phyloP scores from a whole-genome alignment of 2,797 vertebrate genomes.

The Luscinia luscinia region DNA sequence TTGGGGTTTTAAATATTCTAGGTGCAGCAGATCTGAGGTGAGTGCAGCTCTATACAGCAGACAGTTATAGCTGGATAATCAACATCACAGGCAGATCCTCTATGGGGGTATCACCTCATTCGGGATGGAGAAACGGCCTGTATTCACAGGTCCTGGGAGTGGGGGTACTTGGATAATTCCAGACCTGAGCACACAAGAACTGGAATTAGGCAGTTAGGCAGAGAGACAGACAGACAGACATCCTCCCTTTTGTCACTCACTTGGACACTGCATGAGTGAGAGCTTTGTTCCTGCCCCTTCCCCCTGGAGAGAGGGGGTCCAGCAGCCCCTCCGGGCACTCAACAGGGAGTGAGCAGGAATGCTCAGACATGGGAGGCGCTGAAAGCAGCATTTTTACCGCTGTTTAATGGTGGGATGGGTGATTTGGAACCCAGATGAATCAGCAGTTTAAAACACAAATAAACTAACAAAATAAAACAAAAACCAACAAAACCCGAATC shows the following conservation, averaged over 20 bases:
- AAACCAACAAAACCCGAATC: not conserved
- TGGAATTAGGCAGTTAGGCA: not conserved
- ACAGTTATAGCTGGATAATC: constrained; percentile 75
- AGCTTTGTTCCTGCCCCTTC: not conserved
- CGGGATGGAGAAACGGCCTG: not conserved
- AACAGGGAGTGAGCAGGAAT: not conserved
- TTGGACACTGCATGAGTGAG: not conserved
- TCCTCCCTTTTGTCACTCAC: not conserved
- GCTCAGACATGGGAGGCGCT: not conserved
- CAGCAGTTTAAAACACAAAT: not conserved
- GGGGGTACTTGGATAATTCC: not conserved
- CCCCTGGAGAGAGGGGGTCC: not conserved
- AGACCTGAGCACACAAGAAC: not conserved
- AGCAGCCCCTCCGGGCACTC: not conserved
- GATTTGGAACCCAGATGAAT: not conserved
- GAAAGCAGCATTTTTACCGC: not conserved
- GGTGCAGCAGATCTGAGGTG: constrained; percentile 70
- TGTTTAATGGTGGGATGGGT: not conserved
- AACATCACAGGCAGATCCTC: constrained; percentile 79
- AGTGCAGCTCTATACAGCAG: constrained; percentile 72
- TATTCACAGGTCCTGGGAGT: not conserved
- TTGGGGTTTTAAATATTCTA: constrained; percentile 68
- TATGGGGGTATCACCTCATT: constrained; percentile 73
- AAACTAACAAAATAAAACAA: not conserved
- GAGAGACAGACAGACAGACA: not conserved